A percentile compares a stretch with the other conserved stretches of the same genome.
phyloP scores from a whole-genome alignment of 2,797 vertebrate genomes.

The Hypotaenidia okinawae region DNA sequence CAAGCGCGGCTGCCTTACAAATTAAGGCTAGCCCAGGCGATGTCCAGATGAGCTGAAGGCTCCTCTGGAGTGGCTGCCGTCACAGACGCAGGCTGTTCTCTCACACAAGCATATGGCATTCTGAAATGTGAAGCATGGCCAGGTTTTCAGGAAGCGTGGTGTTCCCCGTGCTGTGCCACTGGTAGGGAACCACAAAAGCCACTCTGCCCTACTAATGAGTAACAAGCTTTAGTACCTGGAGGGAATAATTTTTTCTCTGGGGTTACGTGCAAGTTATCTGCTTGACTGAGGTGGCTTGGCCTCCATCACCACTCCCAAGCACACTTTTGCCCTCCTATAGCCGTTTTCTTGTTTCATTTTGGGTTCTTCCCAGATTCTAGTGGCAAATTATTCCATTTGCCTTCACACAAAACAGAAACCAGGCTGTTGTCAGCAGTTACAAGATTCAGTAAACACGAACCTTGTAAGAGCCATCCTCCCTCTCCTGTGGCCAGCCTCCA shows the following conservation, averaged over 20 bases:
- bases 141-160: not conserved
- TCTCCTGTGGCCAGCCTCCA: not conserved
- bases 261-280: not conserved
- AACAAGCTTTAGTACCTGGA: not conserved
- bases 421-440: not conserved
- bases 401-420: not conserved
- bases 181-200: not conserved
- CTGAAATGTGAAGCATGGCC: not conserved
- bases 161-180: not conserved
- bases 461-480: not conserved
- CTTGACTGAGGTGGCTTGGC: not conserved
- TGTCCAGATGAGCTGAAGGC: not conserved
- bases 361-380: not conserved
- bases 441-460: not conserved
- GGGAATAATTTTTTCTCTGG: not conserved
- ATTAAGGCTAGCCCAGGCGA: not conserved
- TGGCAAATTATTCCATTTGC: not conserved
- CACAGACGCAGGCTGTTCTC: not conserved
- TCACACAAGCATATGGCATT: not conserved
- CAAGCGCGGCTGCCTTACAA: rapidly evolving
- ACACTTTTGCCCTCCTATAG: not conserved
- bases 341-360: not conserved
- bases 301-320: not conserved
- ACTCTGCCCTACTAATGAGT: not conserved
- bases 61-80: not conserved